Percentiles rank a stretch among this genome's conserved stretches.
Conservation (phyloP, 2,888 invertebrate species). For the Calephelis perditalis region DNA sequence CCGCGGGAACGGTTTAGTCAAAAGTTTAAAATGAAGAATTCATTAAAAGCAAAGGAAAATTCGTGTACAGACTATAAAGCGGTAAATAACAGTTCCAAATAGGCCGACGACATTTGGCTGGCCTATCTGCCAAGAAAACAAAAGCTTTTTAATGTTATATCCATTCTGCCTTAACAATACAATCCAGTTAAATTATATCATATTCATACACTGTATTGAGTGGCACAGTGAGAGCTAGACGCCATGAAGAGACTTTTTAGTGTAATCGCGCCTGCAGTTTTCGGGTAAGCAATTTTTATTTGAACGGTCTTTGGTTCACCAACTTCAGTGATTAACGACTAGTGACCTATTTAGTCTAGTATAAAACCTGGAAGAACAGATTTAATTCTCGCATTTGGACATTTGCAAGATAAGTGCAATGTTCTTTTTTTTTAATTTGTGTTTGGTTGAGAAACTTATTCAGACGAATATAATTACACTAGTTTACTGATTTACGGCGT, state of each 20-base stretch:
- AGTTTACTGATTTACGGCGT: no score
- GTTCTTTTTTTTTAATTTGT: no score
- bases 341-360: not conserved
- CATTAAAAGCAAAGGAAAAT: constrained; percentile 9
- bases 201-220: constrained; percentile 11
- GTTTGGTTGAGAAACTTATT: no score
- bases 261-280: constrained; percentile 16
- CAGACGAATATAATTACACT: no score
- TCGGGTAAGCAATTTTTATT: constrained; percentile 9
- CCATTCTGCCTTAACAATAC: constrained; percentile 13
- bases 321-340: not conserved
- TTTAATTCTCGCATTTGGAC: no score
- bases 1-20: not conserved
- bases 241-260: constrained; percentile 19
- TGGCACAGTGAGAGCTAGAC: constrained; percentile 4
- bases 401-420: no score
- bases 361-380: no score
- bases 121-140: constrained; percentile 26
- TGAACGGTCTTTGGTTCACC: no score
- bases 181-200: constrained; percentile 12
- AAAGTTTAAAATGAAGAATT: constrained; percentile 3
- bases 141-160: constrained; percentile 21
- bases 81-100: constrained; percentile 23
- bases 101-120: constrained; percentile 27
- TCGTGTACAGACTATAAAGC: constrained; percentile 15